Conservation (phyloP, 2,113 vertebrate species). For the Nothocercus julius region DNA sequence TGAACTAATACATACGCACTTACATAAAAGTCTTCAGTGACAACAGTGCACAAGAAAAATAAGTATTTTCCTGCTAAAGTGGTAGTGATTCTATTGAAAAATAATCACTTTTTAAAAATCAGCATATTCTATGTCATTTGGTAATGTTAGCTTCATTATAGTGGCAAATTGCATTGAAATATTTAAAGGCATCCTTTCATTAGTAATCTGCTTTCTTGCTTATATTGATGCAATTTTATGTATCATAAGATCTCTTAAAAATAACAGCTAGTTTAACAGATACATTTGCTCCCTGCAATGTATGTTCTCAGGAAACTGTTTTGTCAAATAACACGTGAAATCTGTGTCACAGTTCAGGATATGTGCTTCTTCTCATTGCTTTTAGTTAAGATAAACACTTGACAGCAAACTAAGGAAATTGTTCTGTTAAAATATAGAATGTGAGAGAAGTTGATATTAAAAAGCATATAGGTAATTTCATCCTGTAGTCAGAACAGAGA, state of each 20-base stretch:
- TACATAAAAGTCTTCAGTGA: neutral
- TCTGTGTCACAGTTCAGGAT: neutral
- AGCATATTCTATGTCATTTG: neutral
- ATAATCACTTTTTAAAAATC: neutral
- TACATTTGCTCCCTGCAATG: neutral
- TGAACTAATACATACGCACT: neutral
- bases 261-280: neutral
- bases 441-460: neutral
- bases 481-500: neutral
- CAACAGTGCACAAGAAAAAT: neutral
- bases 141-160: neutral
- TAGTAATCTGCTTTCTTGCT: neutral
- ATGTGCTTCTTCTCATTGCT: fast-evolving
- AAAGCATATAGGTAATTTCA: neutral
- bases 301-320: neutral
- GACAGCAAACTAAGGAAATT: neutral
- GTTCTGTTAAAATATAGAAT: neutral
- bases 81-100: neutral
- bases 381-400: neutral
- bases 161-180: neutral
- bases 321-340: neutral
- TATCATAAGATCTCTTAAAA: neutral
- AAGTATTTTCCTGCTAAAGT: neutral
- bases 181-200: neutral
- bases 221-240: neutral